Conservation (phyloP, 1,140 invertebrate species). For the Kradibia gibbosae region DNA sequence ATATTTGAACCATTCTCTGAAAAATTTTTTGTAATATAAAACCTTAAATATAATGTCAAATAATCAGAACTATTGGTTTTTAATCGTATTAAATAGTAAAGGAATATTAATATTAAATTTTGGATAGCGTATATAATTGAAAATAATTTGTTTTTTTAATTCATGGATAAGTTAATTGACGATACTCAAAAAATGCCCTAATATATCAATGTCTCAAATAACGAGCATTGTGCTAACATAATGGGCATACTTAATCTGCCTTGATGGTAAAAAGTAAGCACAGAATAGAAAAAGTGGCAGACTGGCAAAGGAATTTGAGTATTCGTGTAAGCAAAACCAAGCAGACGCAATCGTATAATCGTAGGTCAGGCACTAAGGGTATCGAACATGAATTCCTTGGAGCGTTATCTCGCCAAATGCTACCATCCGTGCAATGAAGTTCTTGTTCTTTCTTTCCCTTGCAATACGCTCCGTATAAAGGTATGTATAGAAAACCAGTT, state of each 20-base stretch:
- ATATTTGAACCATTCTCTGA: neutral
- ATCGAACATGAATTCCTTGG: constrained; percentile 38
- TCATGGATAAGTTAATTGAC: no score
- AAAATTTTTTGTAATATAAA: neutral
- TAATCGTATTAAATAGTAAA: neutral
- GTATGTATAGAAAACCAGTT: constrained; percentile 62
- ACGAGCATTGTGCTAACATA: neutral
- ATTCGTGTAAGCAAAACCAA: neutral
- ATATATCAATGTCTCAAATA: constrained; percentile 6
- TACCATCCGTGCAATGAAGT: constrained; percentile 57
- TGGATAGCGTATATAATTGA: no score
- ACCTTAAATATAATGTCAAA: neutral
- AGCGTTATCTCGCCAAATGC: constrained; percentile 50
- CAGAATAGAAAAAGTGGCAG: neutral
- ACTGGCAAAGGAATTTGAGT: neutral
- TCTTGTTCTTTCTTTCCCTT: constrained; percentile 26
- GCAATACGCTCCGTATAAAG: constrained; percentile 22
- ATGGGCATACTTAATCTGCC: neutral
- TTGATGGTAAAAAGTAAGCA: neutral
- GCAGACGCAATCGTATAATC: constrained; percentile 40
- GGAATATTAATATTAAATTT: neutral
- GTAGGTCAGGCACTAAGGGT: constrained; percentile 20
- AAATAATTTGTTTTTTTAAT: no score
- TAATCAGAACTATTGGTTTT: no score
- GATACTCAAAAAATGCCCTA: no score